phyloP scores from a whole-genome alignment of 2,888 invertebrate species.

The Parnassius mnemosyne region DNA sequence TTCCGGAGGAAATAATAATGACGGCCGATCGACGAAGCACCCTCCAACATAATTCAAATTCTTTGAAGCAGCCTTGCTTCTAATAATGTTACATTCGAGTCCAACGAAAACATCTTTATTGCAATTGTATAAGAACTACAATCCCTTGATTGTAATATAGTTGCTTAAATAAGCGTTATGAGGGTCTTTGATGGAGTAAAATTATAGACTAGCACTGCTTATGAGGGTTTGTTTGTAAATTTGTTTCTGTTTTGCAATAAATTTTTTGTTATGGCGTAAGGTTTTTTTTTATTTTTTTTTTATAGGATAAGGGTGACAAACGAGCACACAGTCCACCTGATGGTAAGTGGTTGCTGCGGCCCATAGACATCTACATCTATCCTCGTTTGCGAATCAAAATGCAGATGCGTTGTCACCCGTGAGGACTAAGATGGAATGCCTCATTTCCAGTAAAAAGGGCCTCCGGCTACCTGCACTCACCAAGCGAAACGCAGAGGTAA shows the following conservation, averaged over 20 bases:
- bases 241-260: constrained; percentile 9
- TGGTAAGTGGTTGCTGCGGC: too few species aligned
- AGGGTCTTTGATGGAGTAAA: constrained; percentile 22
- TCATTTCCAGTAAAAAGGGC: too few species aligned
- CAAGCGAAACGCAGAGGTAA: too few species aligned
- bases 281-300: too few species aligned
- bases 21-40: constrained; percentile 25
- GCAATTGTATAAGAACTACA: constrained; percentile 10
- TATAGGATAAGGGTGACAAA: too few species aligned
- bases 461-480: too few species aligned
- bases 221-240: constrained; percentile 11
- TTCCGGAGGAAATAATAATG: constrained; percentile 27
- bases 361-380: too few species aligned
- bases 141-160: constrained; percentile 8
- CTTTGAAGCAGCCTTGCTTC: constrained; percentile 23
- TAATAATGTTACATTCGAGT: constrained; percentile 22
- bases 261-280: background rate
- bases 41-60: constrained; percentile 28
- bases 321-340: too few species aligned
- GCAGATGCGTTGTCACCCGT: too few species aligned
- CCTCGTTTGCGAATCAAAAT: too few species aligned
- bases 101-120: constrained; percentile 16
- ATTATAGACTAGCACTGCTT: constrained; percentile 21
- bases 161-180: constrained; percentile 21
- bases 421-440: too few species aligned